Base-by-base conservation (phyloP, 2,797 vertebrate species). In the Cossypha heuglini region DNA sequence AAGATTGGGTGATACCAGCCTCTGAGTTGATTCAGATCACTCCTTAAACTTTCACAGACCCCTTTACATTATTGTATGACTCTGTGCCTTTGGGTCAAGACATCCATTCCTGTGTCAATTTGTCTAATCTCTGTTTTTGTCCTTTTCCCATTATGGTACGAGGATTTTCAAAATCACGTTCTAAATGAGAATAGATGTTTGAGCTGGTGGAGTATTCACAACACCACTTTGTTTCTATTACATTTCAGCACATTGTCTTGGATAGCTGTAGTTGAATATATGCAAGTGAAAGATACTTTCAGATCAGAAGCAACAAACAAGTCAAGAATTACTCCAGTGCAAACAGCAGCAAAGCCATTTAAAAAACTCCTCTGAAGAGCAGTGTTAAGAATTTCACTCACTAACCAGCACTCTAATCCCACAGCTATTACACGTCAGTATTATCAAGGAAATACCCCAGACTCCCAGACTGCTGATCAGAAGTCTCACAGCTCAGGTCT, bases 161-260 rank as follows among this genome's bases (percentile, higher is more conserved):
- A 0, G 7, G 15, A 80, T 80, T 88, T 87, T 63, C 61, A 83
- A 61, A 63, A 61, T 49, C 18, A 54, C 37, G 38, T 79, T 62
- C 62, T 49, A 64, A 59, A 67, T 26, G 11, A 86, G 33, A 42
- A n/a, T 3, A 55, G 38, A 77, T 66, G 37, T 38, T 85, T 57
- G 35, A 93, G 66, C 52, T 86, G 43, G n/a, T 84, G 85, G 85
- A 96, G 87, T 82, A 93, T 95, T 89, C 89, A 54, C 42, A 74
- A 66, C 54, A 68, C 29, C 9, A 3, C 72, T 95, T 95, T 93
- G 88, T 91, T 97, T 95, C 94, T 89, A 77, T 82, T 89, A 80
- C 88, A 81, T 71, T 86, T 83, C 89, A 90, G 61, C n/a, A 79
- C 17, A 5, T 17, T 62, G 33, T 45, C 84, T 87, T 19, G 5